Base-by-base conservation (phyloP, 2,797 vertebrate species). In the Microtus californicus region DNA sequence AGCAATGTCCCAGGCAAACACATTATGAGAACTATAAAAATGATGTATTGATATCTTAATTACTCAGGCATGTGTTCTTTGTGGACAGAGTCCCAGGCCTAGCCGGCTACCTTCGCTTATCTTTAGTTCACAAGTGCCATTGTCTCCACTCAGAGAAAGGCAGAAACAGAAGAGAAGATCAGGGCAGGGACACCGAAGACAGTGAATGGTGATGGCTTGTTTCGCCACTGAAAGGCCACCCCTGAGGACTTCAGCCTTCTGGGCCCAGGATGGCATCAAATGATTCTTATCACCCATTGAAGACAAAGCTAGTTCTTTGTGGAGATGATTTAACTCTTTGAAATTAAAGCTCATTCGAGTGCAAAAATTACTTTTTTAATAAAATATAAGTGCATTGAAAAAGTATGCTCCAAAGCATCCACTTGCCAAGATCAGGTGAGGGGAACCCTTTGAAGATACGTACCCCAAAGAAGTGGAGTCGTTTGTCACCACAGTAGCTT, bases 1-100 rank as follows among this genome's bases (percentile, higher is more conserved):
- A 61, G 83, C 27, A 92, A 86, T 97, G 96, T 98, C 88, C 95
- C 96, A 94, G 74, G 87, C 54, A 97, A 95, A 97, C 94, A 89
- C 97, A 91, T 97, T 86, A 89, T 82, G 95, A 97, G 90, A 89
- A 87, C 85, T 94, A 67, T 97, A 87, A 92, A 51, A 88, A 95
- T 95, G 76, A 97, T 97, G 48, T 61, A 96, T 48, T 82, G 78
- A 87, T 97, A 94, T 31, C n/a, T 89, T 95, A 97, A 97, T 93
- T 94, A 93, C 92, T 54, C 91, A 80, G 51, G 19, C 88, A 69
- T 23, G 94, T 98, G 94, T 77, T 96, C 79, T 95, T 95, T 77
- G 37, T 93, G 95, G 79, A 65, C 74, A 97, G 8, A 40, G 12
- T 97, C 48, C 54, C 63, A 97, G 61, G 67, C 92, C 77, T 83